Base-by-base conservation (phyloP, 2,113 vertebrate species). In the Macroglossus sobrinus region DNA sequence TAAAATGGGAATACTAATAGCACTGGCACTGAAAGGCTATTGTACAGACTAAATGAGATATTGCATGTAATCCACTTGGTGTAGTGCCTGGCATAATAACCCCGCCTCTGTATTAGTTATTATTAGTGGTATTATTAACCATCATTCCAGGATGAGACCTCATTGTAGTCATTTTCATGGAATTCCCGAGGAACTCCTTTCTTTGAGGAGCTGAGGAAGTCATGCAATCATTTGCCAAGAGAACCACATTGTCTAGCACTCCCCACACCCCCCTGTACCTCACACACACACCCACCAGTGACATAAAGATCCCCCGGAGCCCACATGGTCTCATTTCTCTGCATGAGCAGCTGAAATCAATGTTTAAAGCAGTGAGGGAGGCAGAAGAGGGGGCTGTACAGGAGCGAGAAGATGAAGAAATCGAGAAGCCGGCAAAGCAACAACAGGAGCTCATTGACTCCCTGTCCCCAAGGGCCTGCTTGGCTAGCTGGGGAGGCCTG, bases 401-500 rank as follows among this genome's bases (percentile, higher is more conserved):
- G 71, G 33, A 68, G 84, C 21, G 53, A 97, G 97, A 96, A 94
- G 97, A 98, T 97, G 97, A 97, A 98, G 97, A 97, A 95, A 96
- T 96, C 22, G 84, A 97, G 97, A 97, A 64, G 90, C 81, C 43
- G 0, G 89, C 92, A 92, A 55, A 96, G 91, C 89, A 92, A 93
- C 1, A 30, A 74, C 61, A 96, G 94, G 95, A 98, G 90, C 96
- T 96, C 98, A 97, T 97, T 97, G 98, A 97, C 95, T 96, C 93
- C 92, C 95, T 90, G 89, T 98, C 98, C 82, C 0, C 85, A 96
- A 91, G 98, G 98, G 97, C 96, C 87, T 89, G 94, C 97, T 96
- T 22, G 0, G 61, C 97, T 98, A 98, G 96, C 99, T 99, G 99
- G 98, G 98, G 98, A 98, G 94, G 98, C 96, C 96, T 97, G 97